phyloP scores from a whole-genome alignment of 1,140 invertebrate species.

The Hycleus cichorii region DNA sequence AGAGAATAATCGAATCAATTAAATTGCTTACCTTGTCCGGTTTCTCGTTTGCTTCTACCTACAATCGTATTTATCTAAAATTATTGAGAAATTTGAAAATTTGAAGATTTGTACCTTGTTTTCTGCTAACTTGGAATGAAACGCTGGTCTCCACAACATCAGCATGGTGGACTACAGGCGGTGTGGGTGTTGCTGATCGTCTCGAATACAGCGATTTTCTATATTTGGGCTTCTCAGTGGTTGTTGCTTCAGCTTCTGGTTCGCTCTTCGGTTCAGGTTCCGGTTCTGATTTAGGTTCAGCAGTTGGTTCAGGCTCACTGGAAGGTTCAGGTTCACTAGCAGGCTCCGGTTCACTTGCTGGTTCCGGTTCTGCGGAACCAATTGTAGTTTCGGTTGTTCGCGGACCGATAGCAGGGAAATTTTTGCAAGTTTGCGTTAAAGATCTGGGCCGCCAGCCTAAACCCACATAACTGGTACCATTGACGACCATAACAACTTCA shows the following conservation, averaged over 20 bases:
- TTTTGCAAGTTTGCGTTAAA: constrained; percentile 64
- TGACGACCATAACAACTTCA: constrained; percentile 75
- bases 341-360: constrained; percentile 36
- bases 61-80: neutral
- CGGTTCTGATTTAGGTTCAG: constrained; percentile 2
- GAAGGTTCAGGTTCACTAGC: constrained; percentile 39
- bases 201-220: constrained; percentile 41
- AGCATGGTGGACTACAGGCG: constrained; percentile 30
- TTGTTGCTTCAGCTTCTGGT: constrained; percentile 13
- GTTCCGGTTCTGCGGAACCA: constrained; percentile 30
- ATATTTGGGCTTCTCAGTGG: constrained; percentile 28
- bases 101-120: constrained; percentile 41
- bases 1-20: neutral
- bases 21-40: neutral
- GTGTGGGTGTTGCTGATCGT: constrained; percentile 38
- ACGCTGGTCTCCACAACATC: constrained; percentile 52
- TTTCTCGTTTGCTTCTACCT: constrained; percentile 4
- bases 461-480: constrained; percentile 79
- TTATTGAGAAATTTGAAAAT: neutral
- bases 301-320: constrained; percentile 36
- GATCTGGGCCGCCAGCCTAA: constrained; percentile 72
- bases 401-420: constrained; percentile 59
- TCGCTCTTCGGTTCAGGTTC: constrained; percentile 23
- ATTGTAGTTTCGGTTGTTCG: constrained; percentile 28
- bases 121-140: constrained; percentile 51